phyloP scores from a whole-genome alignment of 37 sponge, comb jelly and placozoan genomes.

The Crambe crambe region DNA sequence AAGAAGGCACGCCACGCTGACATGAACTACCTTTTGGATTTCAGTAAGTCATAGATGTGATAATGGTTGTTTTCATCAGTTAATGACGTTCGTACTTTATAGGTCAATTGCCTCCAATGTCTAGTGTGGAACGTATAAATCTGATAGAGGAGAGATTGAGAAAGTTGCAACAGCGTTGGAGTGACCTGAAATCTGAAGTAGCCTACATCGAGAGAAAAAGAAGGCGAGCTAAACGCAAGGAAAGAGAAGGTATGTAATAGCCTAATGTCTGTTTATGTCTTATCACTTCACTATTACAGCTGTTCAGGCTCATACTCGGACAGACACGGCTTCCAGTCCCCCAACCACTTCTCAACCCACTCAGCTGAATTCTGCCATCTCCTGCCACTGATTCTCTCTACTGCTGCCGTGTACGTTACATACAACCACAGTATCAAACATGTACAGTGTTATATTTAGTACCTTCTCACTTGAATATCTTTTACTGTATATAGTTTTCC shows the following conservation, averaged over 20 bases:
- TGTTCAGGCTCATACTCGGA: neutral
- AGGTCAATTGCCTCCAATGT: slow-evolving; percentile 45
- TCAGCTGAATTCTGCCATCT: neutral
- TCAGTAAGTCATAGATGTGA: neutral
- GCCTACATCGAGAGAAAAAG: slow-evolving; percentile 65
- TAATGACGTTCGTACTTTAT: neutral
- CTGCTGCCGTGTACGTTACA: neutral
- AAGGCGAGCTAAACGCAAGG: slow-evolving; percentile 61
- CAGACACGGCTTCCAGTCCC: neutral
- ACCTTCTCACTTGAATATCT: neutral
- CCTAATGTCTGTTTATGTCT: neutral
- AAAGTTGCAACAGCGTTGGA: slow-evolving; percentile 54
- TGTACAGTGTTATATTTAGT: too few species aligned
- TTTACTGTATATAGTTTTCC: neutral
- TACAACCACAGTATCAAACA: too few species aligned
- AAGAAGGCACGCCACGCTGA: slow-evolving; percentile 29
- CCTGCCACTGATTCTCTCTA: neutral
- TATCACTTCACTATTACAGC: neutral
- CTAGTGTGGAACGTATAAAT: slow-evolving; percentile 30
- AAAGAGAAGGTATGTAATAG: slow-evolving; percentile 53
- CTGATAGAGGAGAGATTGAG: slow-evolving; percentile 57
- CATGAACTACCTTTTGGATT: slow-evolving; percentile 32
- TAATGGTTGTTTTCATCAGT: neutral
- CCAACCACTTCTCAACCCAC: neutral
- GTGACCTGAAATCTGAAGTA: slow-evolving; percentile 62